A percentile compares a stretch with the other conserved stretches of the same genome.
Conservation (phyloP, 2,888 invertebrate genomes). For the Cotesia congregata region DNA sequence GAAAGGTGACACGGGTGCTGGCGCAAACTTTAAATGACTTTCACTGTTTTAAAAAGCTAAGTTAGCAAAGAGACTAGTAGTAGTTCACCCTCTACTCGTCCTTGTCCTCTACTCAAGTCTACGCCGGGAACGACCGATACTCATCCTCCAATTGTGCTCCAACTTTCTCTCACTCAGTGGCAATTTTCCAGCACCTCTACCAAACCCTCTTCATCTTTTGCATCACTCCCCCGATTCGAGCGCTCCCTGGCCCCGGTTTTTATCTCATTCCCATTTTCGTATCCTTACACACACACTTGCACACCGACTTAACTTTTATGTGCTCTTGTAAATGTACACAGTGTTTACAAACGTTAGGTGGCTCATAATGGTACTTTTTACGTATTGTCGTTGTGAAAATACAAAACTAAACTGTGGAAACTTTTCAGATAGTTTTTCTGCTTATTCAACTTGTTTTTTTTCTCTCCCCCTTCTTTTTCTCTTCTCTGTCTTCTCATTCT, state of each 20-base stretch:
- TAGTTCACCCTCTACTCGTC: constrained; percentile 27
- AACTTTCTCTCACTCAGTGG: constrained; percentile 42
- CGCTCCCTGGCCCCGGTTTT: constrained; percentile 23
- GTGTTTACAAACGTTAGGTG: constrained; percentile 60
- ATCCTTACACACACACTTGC: background rate
- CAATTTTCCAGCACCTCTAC: constrained; percentile 42
- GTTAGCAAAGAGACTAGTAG: constrained; percentile 56
- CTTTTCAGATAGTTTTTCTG: constrained; percentile 29
- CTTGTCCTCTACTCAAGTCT: constrained; percentile 12
- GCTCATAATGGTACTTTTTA: constrained; percentile 59
- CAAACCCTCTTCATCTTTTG: constrained; percentile 35
- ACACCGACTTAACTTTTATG: constrained; percentile 34
- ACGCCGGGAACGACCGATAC: constrained; percentile 1
- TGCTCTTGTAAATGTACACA: constrained; percentile 44
- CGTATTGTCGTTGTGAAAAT: constrained; percentile 33
- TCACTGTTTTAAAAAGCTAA: constrained; percentile 64
- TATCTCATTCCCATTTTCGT: background rate
- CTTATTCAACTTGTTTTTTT: constrained; percentile 8
- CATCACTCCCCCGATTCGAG: constrained; percentile 20
- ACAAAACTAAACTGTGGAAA: constrained; percentile 33
- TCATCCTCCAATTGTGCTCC: constrained; percentile 34
- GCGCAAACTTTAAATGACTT: constrained; percentile 64
- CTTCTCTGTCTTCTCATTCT: background rate
- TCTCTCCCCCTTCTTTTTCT: constrained; percentile 4
- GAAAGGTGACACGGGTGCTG: constrained; percentile 53